phyloP scores from a whole-genome alignment of 2,113 vertebrate genomes.

The Neogale vison region DNA sequence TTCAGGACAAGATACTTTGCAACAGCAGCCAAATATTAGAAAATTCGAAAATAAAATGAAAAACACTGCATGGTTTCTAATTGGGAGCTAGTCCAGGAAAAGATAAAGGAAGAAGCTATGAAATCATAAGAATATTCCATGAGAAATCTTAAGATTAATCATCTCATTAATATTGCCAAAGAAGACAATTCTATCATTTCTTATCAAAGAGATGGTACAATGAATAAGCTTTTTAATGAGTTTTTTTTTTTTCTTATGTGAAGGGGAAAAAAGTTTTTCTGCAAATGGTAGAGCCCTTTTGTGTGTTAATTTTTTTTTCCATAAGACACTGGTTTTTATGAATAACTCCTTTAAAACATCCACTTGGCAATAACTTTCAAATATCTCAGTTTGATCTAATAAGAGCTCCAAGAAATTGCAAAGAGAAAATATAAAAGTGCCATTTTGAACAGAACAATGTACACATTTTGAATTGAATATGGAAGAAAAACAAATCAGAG shows the following conservation, averaged over 20 bases:
- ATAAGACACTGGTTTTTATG: not conserved
- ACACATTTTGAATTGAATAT: not conserved
- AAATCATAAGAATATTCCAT: not conserved
- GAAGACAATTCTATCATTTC: not conserved
- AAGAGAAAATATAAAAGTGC: not conserved
- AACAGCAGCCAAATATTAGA: not conserved
- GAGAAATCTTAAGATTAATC: not conserved
- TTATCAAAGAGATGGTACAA: not conserved
- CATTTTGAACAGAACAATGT: not conserved
- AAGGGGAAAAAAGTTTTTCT: not conserved
- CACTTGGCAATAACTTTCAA: not conserved
- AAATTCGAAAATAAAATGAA: not conserved
- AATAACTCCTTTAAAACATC: not conserved
- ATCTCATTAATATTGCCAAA: not conserved
- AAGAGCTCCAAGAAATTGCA: not conserved
- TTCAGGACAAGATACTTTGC: not conserved
- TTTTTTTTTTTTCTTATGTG: not conserved
- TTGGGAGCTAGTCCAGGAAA: not conserved
- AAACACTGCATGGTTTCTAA: not conserved
- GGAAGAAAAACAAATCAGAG: not conserved
- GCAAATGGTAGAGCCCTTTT: not conserved
- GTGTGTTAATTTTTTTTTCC: not conserved
- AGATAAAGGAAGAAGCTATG: not conserved
- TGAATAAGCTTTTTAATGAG: not conserved
- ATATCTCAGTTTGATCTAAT: not conserved